These are phyloP conservation scores for Neelides sp. DNA, from an alignment of 1,140 invertebrate genomes.

Conservation along the genomic window DNA sequence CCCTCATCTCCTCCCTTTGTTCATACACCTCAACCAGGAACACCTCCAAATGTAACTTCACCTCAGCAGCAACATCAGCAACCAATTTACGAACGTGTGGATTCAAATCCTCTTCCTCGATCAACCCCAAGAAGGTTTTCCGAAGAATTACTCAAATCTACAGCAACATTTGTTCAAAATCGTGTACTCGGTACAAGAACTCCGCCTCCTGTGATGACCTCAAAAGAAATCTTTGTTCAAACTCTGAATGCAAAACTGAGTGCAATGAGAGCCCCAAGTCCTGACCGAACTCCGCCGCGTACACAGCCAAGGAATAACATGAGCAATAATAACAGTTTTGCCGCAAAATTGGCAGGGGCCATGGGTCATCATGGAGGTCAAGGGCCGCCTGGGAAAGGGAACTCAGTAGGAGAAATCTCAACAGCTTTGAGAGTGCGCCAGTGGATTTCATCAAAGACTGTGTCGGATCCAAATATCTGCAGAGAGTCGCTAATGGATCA, in stretches of 20 bases:
- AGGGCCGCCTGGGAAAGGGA: not conserved
- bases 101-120: constrained; percentile 9
- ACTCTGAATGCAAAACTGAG: constrained; percentile 32
- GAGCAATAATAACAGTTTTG: constrained; percentile 13
- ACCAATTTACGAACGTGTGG: constrained; percentile 10
- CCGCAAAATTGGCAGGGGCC: constrained; percentile 26
- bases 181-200: constrained; percentile 16
- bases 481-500: constrained; percentile 71
- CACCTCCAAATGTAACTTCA: no score
- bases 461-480: constrained; percentile 43
- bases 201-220: constrained; percentile 24
- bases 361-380: constrained; percentile 1
- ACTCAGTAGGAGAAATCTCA: constrained; percentile 22
- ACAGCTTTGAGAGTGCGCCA: constrained; percentile 49
- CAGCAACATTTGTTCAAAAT: constrained; percentile 27
- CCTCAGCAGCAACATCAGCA: no score
- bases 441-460: constrained; percentile 46
- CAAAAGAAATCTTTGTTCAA: constrained; percentile 31
- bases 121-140: constrained; percentile 27
- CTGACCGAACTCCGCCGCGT: constrained; percentile 10
- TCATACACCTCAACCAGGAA: no score
- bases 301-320: constrained; percentile 1
- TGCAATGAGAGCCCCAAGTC: constrained; percentile 22
- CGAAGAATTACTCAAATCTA: constrained; percentile 25
- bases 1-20: no score